Base-by-base conservation (phyloP, 2,888 invertebrate genomes). In the Diarsia mendica region DNA sequence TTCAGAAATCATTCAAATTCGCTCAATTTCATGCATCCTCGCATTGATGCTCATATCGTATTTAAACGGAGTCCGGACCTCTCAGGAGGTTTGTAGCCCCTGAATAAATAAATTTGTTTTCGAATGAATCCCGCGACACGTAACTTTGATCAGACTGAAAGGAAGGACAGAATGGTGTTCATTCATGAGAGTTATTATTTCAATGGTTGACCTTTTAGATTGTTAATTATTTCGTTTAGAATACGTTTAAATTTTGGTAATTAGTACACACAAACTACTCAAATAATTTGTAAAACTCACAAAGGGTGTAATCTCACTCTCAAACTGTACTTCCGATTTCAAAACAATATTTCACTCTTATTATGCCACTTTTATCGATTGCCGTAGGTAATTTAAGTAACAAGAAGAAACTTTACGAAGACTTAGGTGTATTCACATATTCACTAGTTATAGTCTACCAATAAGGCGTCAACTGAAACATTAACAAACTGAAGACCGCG, bases 81-180 rank as follows among this genome's bases (percentile, higher is more conserved):
- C 83, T 64, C 79, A 51, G 39, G 87, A 75, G 87, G 75, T 67
- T 64, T 65, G 71, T 11, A 46, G 23, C 58, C 74, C 53, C 72
- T 83, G 76, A 86, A 86, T 86, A 86, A 83, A 78, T 87, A 87
- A 86, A 78, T 86, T 86, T 86, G 76, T 86, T 81, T 85, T 87
- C 68, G 60, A 70, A 72, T 73, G 70, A 73, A 72, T 79, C 86
- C 84, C 79, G 44, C 64, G 80, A 79, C 80, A 72, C 72, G 51
- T 66, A 86, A 87, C 79, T 87, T 87, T 79, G 77, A 80, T 74
- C 72, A 72, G 48, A 58, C 58, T 53, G 23, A 78, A 79, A 79
- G 68, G 73, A 61, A 65, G 72, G 73, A 73, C 72, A 60, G 68
- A 85, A 39, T 39, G 8, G 39, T 78, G 71, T 69, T 73, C 33